Evolutionary conservation across 2,797 vertebrate genomes (phyloP), one percentile per base, ranked within the genome.

Genomic region (Podargus strigoides): DNA sequence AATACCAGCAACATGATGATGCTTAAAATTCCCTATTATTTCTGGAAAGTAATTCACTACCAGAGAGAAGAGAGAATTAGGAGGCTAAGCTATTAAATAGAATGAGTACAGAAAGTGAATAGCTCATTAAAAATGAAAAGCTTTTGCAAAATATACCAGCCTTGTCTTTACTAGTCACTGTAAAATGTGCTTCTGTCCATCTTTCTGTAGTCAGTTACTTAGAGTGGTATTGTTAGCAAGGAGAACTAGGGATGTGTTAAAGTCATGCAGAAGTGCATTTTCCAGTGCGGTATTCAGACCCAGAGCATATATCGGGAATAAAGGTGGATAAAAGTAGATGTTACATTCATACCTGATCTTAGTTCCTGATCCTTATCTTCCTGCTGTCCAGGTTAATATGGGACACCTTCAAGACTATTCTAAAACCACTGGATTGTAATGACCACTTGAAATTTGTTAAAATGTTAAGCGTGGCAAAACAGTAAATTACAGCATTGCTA

Each of bases 11-110:
- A 87, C 72, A 94, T 52, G 87, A 88, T 91, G 79, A 92, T 85
- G 74, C 75, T 89, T 89, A 88, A 89, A 94, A 93, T 93, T 94
- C 70, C 56, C 82, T 96, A 94, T 96, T 97, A 87, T 93, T 97
- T 97, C 82, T 91, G 60, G 70, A 94, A 93, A 94, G 74, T 95
- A 94, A 93, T 94, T 85, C 78, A 32, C 80, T 58, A 94, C 17
- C 36, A 86, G 78, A 88, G 90, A 83, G 34, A 77, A 88, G 50
- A 95, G 34, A 89, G 41, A 39, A 28, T 55, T 89, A 93, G 66
- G 56, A 79, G 47, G 70, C 78, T 91, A 89, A 91, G n/a, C 90
- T 90, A 93, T 95, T 96, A 93, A 83, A 94, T 85, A 85, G 94
- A 96, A 94, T 74, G 87, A 97, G 74, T 74, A 87, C 66, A 94